phyloP scores from a whole-genome alignment of 2,888 invertebrate genomes.

The Ectropis crepuscularia region DNA sequence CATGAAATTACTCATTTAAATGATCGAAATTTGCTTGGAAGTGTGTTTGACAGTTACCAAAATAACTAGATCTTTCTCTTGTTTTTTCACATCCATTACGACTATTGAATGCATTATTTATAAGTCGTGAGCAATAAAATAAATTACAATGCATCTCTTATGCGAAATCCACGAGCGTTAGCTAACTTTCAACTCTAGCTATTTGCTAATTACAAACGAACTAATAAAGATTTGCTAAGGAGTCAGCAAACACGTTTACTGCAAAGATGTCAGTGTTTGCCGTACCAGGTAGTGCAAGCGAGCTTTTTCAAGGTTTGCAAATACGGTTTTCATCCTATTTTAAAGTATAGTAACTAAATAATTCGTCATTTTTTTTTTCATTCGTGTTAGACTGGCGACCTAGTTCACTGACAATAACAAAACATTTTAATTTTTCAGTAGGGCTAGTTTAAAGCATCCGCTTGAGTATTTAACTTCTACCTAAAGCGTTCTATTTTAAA shows the following conservation, averaged over 20 bases:
- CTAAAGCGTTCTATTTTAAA: no score
- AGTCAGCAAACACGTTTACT: conserved; percentile 26
- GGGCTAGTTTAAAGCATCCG: no score
- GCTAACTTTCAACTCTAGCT: conserved; percentile 13
- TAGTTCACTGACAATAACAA: no score
- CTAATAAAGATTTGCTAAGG: conserved; percentile 26
- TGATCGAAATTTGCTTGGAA: no score
- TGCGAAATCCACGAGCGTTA: conserved; percentile 12
- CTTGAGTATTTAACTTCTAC: no score
- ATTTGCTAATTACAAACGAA: conserved; percentile 29
- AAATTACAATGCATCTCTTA: conserved; percentile 8
- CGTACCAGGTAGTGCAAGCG: conserved; percentile 30
- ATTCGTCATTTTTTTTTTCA: conserved; percentile 7
- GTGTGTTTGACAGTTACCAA: no score
- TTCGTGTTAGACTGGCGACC: no score
- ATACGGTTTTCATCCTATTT: conserved; percentile 20
- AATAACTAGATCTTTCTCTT: no score
- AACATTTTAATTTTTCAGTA: no score
- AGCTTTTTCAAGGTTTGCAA: conserved; percentile 29
- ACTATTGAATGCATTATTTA: not conserved
- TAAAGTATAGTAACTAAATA: conserved; percentile 9
- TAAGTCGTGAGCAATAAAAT: conserved; percentile 3
- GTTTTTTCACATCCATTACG: no score
- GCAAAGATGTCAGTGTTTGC: conserved; percentile 32
- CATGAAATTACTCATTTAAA: no score